Evolutionary conservation across 2,113 vertebrate genomes (phyloP).

Genomic region (Aldabrachelys gigantea): DNA sequence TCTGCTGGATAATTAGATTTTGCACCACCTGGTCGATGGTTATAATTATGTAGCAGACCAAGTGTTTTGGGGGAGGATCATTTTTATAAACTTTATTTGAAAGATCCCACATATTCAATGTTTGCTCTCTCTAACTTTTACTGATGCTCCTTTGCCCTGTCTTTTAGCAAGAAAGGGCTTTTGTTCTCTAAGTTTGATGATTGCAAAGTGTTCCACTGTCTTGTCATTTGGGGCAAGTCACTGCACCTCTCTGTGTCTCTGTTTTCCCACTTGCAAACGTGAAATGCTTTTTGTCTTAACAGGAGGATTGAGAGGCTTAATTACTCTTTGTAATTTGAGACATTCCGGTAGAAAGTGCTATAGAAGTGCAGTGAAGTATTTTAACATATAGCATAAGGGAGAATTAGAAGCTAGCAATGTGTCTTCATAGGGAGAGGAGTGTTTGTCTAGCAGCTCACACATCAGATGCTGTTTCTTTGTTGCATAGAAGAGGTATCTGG

Average conservation of each 20-base stretch:
- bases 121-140: too few relatives aligned
- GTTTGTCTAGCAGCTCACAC: background rate
- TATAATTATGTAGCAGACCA: too few relatives aligned
- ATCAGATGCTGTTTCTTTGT: background rate
- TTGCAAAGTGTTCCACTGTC: too few relatives aligned
- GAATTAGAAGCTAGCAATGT: conserved; percentile 10
- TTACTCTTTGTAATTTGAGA: background rate
- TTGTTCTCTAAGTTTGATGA: too few relatives aligned
- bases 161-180: too few relatives aligned
- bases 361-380: background rate
- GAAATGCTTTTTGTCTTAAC: background rate
- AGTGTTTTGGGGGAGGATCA: too few relatives aligned
- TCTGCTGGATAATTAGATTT: too few relatives aligned
- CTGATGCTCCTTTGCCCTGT: too few relatives aligned
- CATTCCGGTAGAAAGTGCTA: background rate
- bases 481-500: background rate
- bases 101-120: too few relatives aligned
- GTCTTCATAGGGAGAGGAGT: background rate
- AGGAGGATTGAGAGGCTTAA: background rate
- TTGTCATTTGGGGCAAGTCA: background rate
- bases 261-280: background rate
- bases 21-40: too few relatives aligned
- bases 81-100: too few relatives aligned
- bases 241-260: background rate
- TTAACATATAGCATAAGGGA: background rate